These are phyloP conservation scores for Amaurobius ferox DNA, from an alignment of 2,888 invertebrate species.

Conservation along the genomic window DNA sequence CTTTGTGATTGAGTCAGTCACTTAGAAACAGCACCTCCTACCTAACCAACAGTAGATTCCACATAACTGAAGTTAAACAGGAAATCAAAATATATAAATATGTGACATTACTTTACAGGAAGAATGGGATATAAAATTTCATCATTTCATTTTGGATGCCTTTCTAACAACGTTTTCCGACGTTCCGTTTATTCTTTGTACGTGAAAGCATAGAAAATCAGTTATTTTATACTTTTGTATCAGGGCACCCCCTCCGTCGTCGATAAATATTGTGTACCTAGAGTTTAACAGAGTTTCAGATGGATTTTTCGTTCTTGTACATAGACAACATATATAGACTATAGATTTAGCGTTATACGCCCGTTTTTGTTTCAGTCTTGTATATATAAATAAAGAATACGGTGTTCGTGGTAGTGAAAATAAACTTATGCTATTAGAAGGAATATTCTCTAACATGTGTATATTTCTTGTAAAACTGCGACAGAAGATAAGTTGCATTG, in stretches of 20 bases:
- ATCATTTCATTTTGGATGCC: background rate
- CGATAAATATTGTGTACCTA: slow-evolving; percentile 40
- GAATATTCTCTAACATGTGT: slow-evolving; percentile 8
- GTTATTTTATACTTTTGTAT: slow-evolving; percentile 71
- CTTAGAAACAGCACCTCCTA: slow-evolving; percentile 35
- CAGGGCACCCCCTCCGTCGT: slow-evolving; percentile 38
- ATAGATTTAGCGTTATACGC: slow-evolving; percentile 40
- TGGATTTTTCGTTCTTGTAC: slow-evolving; percentile 58
- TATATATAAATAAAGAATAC: slow-evolving; percentile 38
- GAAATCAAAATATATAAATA: background rate
- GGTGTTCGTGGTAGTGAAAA: slow-evolving; percentile 61
- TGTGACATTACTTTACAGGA: slow-evolving; percentile 8
- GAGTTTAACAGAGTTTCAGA: slow-evolving; percentile 20
- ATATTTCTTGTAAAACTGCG: slow-evolving; percentile 24
- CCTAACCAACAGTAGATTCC: slow-evolving; percentile 4
- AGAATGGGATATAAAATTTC: background rate
- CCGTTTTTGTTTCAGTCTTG: slow-evolving; percentile 49
- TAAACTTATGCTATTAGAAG: slow-evolving; percentile 27
- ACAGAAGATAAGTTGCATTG: slow-evolving; percentile 6
- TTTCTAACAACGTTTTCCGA: slow-evolving; percentile 10
- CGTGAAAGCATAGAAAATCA: slow-evolving; percentile 33
- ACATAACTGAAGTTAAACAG: background rate
- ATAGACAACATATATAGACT: slow-evolving; percentile 65
- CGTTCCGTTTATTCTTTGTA: slow-evolving; percentile 33
- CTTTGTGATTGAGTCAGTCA: slow-evolving; percentile 32